Conservation (phyloP, 2,888 invertebrate genomes). For the Ceriagrion tenellum region DNA sequence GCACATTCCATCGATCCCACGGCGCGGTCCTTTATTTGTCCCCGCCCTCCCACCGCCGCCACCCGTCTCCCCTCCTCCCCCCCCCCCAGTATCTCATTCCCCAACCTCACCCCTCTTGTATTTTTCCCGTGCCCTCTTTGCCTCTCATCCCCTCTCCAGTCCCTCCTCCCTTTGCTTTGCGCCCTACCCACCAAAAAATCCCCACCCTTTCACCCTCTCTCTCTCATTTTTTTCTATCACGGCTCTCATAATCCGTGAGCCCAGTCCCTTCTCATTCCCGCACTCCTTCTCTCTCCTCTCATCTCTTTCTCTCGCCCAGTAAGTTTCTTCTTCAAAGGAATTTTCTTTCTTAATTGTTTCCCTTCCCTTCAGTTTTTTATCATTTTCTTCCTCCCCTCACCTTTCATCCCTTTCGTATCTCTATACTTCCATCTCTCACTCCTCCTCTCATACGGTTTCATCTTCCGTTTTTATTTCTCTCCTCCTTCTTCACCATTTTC, state of each 20-base stretch:
- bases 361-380: not conserved
- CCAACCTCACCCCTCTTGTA: not conserved
- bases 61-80: too few relatives aligned
- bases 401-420: not conserved
- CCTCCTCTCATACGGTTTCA: not conserved
- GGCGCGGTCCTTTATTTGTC: not conserved
- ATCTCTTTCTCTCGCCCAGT: too few relatives aligned
- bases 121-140: not conserved
- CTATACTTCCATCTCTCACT: too few relatives aligned
- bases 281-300: not conserved
- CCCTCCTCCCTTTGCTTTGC: not conserved
- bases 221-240: not conserved
- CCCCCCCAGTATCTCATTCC: too few relatives aligned
- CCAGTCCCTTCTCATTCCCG: not conserved
- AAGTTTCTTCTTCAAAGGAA: slow-evolving; percentile 36
- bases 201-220: not conserved
- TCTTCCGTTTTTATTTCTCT: not conserved
- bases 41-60: not conserved
- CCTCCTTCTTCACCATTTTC: not conserved
- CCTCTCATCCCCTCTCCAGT: not conserved
- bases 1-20: slow-evolving; percentile 42
- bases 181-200: not conserved
- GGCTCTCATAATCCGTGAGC: not conserved
- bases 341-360: slow-evolving; percentile 33
- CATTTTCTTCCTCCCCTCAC: not conserved